These are phyloP conservation scores for Drosophila siamana DNA, from an alignment of 2,888 invertebrate genomes.

Conservation along the genomic window DNA sequence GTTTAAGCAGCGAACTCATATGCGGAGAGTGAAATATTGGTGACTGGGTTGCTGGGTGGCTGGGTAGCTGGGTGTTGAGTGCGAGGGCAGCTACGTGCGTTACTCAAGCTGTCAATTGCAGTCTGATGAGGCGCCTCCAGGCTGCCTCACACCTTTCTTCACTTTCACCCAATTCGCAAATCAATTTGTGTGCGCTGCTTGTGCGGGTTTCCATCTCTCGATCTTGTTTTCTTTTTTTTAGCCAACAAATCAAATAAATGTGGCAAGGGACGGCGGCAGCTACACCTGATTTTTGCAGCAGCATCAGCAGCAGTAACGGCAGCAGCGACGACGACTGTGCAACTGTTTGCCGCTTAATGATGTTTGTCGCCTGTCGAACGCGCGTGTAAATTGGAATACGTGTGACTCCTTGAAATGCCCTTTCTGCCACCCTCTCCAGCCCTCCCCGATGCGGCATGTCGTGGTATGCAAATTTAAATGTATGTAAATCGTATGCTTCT, in stretches of 20 bases:
- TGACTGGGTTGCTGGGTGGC: too few relatives aligned
- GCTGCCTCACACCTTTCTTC: conserved; percentile 28
- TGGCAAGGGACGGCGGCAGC: background rate
- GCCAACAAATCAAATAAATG: conserved; percentile 47
- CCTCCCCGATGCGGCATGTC: conserved; percentile 22
- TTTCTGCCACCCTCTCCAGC: background rate
- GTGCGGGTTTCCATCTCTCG: conserved; percentile 23
- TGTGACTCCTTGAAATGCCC: conserved; percentile 33
- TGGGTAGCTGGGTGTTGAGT: background rate
- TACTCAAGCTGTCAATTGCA: conserved; percentile 62
- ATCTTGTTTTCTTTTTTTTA: conserved; percentile 8
- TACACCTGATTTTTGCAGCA: conserved; percentile 18
- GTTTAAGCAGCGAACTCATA: conserved; percentile 52
- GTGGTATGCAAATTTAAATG: conserved; percentile 69
- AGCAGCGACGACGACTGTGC: too few relatives aligned
- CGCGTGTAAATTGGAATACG: conserved; percentile 71
- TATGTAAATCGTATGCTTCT: conserved; percentile 72
- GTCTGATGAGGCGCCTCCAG: conserved; percentile 35
- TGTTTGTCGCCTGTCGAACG: conserved; percentile 69
- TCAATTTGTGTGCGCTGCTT: conserved; percentile 71
- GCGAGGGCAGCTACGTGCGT: conserved; percentile 46
- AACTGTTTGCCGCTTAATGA: conserved; percentile 62
- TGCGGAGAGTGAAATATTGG: background rate
- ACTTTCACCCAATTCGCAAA: conserved; percentile 52
- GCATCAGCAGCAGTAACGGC: too few relatives aligned